These are phyloP conservation scores for Phoenicopterus ruber DNA, from an alignment of 2,113 vertebrate species.

Conservation along the genomic window DNA sequence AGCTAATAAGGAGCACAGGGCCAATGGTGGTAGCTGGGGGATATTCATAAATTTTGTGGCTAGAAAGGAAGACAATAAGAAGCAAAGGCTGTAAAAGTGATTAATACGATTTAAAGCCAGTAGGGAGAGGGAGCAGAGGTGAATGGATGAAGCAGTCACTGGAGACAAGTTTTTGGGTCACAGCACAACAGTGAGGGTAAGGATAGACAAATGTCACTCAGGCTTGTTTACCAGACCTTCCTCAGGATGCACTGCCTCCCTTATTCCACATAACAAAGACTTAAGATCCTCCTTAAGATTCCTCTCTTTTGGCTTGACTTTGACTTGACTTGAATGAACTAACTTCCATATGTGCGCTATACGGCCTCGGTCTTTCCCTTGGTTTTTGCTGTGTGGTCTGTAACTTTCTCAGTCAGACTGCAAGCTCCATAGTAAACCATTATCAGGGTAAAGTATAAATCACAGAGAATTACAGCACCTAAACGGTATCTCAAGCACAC, in stretches of 20 bases:
- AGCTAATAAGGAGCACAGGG: background rate
- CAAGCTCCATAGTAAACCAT: background rate
- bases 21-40: background rate
- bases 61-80: background rate
- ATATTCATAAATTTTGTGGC: background rate
- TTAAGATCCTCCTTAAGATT: background rate
- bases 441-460: background rate
- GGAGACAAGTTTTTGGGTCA: background rate
- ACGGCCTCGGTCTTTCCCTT: background rate
- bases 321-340: background rate
- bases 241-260: background rate
- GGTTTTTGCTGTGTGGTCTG: background rate
- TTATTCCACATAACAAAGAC: background rate
- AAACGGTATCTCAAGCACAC: background rate
- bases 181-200: background rate
- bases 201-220: background rate
- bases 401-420: background rate
- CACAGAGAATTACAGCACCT: background rate
- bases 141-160: background rate
- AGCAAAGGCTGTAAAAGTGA: background rate
- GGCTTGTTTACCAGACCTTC: background rate
- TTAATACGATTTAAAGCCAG: background rate
- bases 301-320: background rate
- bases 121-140: background rate
- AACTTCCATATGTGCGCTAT: background rate